Conservation (phyloP, 2,113 vertebrate genomes). For the Lipotes vexillifer region DNA sequence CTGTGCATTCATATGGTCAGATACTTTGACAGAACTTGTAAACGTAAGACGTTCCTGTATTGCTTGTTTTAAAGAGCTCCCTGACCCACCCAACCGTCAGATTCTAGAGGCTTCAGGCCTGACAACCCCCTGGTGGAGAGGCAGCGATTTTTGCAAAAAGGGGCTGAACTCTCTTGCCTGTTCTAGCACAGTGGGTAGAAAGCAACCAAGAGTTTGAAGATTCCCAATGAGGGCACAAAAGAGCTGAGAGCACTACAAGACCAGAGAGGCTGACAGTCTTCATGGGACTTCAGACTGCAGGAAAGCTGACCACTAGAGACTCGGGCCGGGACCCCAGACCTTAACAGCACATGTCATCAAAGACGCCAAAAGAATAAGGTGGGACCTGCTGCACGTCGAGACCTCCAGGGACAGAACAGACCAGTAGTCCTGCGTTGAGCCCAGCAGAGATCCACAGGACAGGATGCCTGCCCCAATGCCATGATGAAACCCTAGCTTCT, state of each 20-base stretch:
- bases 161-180: too few species aligned
- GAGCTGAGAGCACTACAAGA: neutral
- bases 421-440: neutral
- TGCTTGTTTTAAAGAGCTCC: neutral
- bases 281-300: neutral
- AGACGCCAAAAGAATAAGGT: neutral
- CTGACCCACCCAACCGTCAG: neutral
- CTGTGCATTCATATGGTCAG: neutral
- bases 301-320: neutral
- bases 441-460: neutral
- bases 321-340: neutral
- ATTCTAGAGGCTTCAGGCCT: neutral
- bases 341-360: neutral
- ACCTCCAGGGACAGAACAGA: neutral
- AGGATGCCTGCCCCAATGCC: rapidly evolving
- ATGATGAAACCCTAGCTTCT: neutral
- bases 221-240: neutral
- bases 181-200: neutral
- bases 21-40: neutral
- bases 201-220: neutral
- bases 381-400: neutral
- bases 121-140: neutral
- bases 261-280: neutral
- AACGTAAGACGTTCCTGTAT: neutral
- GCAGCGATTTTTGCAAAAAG: neutral